Percentiles rank a stretch among this genome's conserved stretches.
phyloP scores from a whole-genome alignment of 2,888 invertebrate species.

The Ectemnius cavifrons region DNA sequence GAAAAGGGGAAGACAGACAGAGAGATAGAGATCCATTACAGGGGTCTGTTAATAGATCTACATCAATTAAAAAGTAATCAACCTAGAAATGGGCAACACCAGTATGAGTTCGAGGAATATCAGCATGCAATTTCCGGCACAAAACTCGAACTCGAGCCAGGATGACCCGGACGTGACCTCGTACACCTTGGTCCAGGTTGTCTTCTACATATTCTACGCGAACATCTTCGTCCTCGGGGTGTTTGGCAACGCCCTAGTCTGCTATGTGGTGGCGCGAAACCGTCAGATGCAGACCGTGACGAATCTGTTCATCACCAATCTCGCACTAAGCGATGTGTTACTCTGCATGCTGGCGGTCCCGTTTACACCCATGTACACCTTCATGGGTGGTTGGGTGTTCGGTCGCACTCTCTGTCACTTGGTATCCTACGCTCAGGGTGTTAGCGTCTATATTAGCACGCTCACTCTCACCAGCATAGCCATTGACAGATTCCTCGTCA shows the following conservation, averaged over 20 bases:
- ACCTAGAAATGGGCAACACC: slow-evolving; percentile 3
- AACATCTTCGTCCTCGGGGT: slow-evolving; percentile 93
- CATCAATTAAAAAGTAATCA: too few relatives aligned
- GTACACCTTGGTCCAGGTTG: slow-evolving; percentile 84
- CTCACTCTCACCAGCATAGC: slow-evolving; percentile 98
- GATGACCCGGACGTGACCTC: slow-evolving; percentile 71
- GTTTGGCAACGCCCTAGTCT: slow-evolving; percentile 93
- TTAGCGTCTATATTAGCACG: slow-evolving; percentile 98
- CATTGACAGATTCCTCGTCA: slow-evolving; percentile 97
- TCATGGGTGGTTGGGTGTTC: slow-evolving; percentile 95
- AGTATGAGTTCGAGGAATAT: slow-evolving; percentile 8
- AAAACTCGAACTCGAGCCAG: slow-evolving; percentile 22
- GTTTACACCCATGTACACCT: slow-evolving; percentile 96
- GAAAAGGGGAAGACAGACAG: too few relatives aligned
- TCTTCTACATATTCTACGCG: slow-evolving; percentile 87
- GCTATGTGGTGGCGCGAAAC: slow-evolving; percentile 95
- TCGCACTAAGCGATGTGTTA: slow-evolving; percentile 96
- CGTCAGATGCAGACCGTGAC: slow-evolving; percentile 98
- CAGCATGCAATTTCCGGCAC: slow-evolving; percentile 13
- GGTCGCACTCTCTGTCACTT: slow-evolving; percentile 94
- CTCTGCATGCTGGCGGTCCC: slow-evolving; percentile 96
- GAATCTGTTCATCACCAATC: slow-evolving; percentile 97
- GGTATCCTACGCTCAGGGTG: slow-evolving; percentile 95
- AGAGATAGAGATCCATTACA: too few relatives aligned
- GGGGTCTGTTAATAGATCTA: too few relatives aligned